Evolutionary conservation across 2,888 invertebrate species (phyloP), one percentile per base, ranked within the genome.

Genomic region (Lutraria lutraria): DNA sequence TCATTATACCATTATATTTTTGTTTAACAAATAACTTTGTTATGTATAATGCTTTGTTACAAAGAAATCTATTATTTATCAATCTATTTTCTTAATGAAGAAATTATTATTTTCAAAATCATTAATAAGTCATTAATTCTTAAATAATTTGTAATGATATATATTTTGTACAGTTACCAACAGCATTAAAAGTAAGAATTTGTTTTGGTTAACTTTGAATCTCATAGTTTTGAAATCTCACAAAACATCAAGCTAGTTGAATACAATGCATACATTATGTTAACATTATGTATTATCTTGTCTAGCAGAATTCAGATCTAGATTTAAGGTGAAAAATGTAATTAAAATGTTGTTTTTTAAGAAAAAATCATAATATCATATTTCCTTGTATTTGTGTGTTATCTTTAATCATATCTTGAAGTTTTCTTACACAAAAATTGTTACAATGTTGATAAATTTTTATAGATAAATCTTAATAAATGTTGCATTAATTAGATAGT

Each of bases 371-470:
- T 10, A 68, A 68, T 25, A 68, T 68, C 63, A 68, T 13, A 68
- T 68, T 68, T 68, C n/a, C 12, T 56, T 8, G 56, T 56, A 25
- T 68, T 25, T 68, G 6, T 10, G 25, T 25, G 19, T 56, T 16
- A 25, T 68, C n/a, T 68, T 13, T 13, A 25, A n/a, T 25, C n/a
- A 68, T n/a, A 68, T 68, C 63, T n/a, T n/a, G 25, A 68, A 25
- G n/a, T 25, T 68, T 68, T 68, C 63, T 25, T 25, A n/a, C 25
- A 25, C n/a, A 13, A 68, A 68, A 68, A 68, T 25, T 16, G 60
- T 68, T 68, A 68, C 63, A 68, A n/a, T 68, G 25, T 68, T 25
- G 63, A 68, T 68, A 68, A 68, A 68, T 68, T n/a, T 19, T 56
- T n/a, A n/a, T 63, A 63, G 21, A n/a, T 63, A 63, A 56, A 56